Conservation (phyloP, 1,140 invertebrate genomes). For the Pogonus chalceus region DNA sequence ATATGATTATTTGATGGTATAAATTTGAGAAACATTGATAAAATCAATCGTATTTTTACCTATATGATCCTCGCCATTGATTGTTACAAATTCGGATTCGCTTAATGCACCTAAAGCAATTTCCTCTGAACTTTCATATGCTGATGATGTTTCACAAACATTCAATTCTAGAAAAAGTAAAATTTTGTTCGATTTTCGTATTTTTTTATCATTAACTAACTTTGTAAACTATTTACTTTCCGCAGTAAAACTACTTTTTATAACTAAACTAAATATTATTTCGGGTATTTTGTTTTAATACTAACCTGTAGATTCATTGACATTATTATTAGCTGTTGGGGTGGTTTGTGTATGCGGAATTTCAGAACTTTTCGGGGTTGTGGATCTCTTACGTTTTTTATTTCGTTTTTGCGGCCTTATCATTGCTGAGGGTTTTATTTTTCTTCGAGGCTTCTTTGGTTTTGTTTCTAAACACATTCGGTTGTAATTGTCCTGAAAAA, state of each 20-base stretch:
- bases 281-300: no score
- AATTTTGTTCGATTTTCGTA: no score
- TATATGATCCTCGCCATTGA: not conserved
- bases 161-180: constrained; percentile 34
- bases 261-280: no score
- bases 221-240: no score
- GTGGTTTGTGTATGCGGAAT: not conserved
- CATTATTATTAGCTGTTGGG: not conserved
- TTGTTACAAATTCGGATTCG: constrained; percentile 37
- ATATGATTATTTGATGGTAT: no score
- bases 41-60: no score
- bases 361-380: constrained; percentile 15
- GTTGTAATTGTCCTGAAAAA: constrained; percentile 61
- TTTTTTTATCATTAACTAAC: no score
- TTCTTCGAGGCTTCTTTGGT: constrained; percentile 71
- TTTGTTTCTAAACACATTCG: constrained; percentile 59
- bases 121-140: constrained; percentile 47
- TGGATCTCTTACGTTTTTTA: constrained; percentile 36
- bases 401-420: constrained; percentile 64
- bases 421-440: constrained; percentile 58
- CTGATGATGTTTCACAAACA: constrained; percentile 44
- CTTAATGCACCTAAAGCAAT: constrained; percentile 42
- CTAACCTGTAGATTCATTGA: no score
- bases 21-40: no score
- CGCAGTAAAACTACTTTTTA: no score